Evolutionary conservation across 2,888 invertebrate species (phyloP).

Genomic region (Mythimna albipuncta): DNA sequence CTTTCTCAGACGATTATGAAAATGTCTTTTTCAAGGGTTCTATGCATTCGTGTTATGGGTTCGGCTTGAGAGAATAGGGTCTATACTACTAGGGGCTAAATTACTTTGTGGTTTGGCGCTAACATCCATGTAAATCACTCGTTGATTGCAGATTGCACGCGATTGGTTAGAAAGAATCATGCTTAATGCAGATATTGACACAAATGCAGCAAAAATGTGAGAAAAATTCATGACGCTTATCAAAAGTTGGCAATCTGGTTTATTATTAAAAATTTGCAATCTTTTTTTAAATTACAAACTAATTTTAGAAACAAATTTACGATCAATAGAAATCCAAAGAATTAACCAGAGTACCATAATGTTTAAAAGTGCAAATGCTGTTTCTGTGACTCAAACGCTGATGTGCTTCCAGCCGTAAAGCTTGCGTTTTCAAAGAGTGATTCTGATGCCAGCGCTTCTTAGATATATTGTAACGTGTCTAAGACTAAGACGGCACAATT

Average conservation of each 20-base stretch:
- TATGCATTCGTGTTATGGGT: conserved; percentile 86
- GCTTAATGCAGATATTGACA: conserved; percentile 51
- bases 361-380: conserved; percentile 55
- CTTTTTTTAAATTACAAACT: background rate
- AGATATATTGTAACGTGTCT: conserved; percentile 54
- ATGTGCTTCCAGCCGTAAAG: conserved; percentile 54
- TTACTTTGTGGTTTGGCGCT: conserved; percentile 65
- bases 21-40: conserved; percentile 75
- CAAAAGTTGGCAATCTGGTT: conserved; percentile 59
- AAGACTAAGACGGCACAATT: conserved; percentile 76
- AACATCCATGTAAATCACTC: conserved; percentile 68
- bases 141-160: conserved; percentile 59
- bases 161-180: conserved; percentile 59
- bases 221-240: conserved; percentile 37
- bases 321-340: background rate
- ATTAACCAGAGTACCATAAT: conserved; percentile 60
- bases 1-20: conserved; percentile 79
- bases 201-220: conserved; percentile 57
- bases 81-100: conserved; percentile 81
- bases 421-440: conserved; percentile 65
- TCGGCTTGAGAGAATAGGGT: conserved; percentile 89
- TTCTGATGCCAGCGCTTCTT: conserved; percentile 68
- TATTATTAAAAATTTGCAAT: background rate
- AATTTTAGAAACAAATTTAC: background rate
- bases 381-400: conserved; percentile 54